These are phyloP conservation scores for Esox masquinongy DNA, from an alignment of 2,797 vertebrate genomes.

Conservation along the genomic window DNA sequence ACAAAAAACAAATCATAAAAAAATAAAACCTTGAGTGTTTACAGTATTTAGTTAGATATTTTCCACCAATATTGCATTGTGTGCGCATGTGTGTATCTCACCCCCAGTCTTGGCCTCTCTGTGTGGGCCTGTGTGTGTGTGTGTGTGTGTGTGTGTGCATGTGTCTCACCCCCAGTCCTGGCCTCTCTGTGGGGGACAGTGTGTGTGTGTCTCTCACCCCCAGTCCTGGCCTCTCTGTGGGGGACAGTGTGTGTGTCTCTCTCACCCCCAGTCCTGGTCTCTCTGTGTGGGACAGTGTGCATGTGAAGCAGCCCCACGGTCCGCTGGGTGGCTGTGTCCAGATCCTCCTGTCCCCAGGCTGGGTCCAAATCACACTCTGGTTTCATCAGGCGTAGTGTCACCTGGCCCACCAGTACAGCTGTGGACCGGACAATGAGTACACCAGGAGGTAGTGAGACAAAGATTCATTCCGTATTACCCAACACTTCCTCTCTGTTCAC, in stretches of 20 bases:
- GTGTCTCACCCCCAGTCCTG: constrained; percentile 69
- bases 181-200: constrained; percentile 79
- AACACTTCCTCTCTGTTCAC: background rate
- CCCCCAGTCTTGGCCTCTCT: constrained; percentile 76
- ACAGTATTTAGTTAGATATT: background rate
- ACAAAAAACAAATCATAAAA: too few relatives aligned
- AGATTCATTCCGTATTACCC: background rate
- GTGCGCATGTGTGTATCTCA: constrained; percentile 57
- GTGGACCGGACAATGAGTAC: background rate
- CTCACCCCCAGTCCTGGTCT: constrained; percentile 72
- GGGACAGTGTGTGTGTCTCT: constrained; percentile 79
- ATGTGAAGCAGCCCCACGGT: constrained; percentile 82
- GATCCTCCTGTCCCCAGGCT: constrained; percentile 91
- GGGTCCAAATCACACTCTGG: constrained; percentile 88
- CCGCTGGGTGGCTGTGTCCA: constrained; percentile 83
- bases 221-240: constrained; percentile 75
- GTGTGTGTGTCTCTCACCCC: constrained; percentile 74
- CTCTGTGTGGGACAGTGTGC: constrained; percentile 81
- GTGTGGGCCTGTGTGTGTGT: constrained; percentile 81
- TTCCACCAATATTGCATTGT: constrained; percentile 76
- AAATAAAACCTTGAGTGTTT: background rate
- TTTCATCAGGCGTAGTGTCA: constrained; percentile 91
- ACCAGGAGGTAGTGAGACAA: background rate
- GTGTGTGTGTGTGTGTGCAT: constrained; percentile 74
- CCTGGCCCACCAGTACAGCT: constrained; percentile 90